These are phyloP conservation scores for Thysanoteuthis rhombus DNA, from an alignment of 2,888 invertebrate species.

Conservation along the genomic window DNA sequence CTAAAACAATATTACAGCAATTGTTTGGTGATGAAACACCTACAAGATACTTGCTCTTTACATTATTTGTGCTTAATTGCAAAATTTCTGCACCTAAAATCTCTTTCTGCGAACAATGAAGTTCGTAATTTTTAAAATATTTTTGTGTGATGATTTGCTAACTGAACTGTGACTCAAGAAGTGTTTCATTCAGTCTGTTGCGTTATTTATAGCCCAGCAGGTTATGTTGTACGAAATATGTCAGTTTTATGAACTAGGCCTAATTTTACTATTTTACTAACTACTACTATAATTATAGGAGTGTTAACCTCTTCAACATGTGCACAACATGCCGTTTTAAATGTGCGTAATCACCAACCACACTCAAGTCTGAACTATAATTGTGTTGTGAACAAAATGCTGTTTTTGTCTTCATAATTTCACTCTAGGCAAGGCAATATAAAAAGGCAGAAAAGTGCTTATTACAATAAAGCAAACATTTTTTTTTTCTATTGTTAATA, in stretches of 20 bases:
- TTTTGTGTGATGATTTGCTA: not conserved
- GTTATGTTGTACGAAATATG: not conserved
- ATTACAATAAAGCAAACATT: not conserved
- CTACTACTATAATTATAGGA: not conserved
- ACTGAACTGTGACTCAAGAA: not conserved
- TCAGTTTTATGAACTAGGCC: not conserved
- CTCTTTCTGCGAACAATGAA: not conserved
- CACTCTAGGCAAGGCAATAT: too few relatives aligned
- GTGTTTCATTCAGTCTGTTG: not conserved
- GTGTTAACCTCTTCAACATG: not conserved
- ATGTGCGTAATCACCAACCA: not conserved
- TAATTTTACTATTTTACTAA: not conserved
- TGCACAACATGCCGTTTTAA: not conserved
- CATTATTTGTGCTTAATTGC: not conserved
- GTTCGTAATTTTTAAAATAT: not conserved
- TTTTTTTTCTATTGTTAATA: too few relatives aligned
- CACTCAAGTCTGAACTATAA: not conserved
- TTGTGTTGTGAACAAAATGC: not conserved
- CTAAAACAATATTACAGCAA: not conserved
- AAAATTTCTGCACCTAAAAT: not conserved
- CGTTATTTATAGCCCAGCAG: not conserved
- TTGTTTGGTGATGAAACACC: too few relatives aligned
- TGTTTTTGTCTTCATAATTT: too few relatives aligned
- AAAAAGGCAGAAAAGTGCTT: not conserved
- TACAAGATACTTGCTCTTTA: too few relatives aligned